Base-by-base conservation (phyloP, 2,888 invertebrate genomes). In the Sinelater perroti region DNA sequence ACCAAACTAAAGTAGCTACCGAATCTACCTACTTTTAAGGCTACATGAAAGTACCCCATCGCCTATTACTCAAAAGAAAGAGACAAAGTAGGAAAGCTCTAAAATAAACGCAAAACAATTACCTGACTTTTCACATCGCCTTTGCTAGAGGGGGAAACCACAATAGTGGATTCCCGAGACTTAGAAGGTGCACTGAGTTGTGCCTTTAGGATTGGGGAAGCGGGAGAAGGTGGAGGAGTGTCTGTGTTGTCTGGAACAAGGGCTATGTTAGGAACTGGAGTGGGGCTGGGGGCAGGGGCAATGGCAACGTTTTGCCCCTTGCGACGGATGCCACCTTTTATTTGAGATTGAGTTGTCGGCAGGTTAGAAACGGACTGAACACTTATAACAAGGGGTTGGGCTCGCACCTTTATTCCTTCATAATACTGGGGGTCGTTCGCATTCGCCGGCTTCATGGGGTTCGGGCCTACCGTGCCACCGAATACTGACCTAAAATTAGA, bases 181-280 rank as follows among this genome's bases (percentile, higher is more conserved):
- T 83, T 82, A 56, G 85, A 83, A 63, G 88, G 87, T 66, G 87
- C 86, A 68, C 91, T 91, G 68, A 92, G 81, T 78, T 92, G 91
- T 67, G 92, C 92, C 81, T 93, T 91, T 67, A 93, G 81, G 74
- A 93, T 93, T 6, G 91, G 90, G 35, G 91, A 91, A 21, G 88
- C 83, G 36, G 89, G 89, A 65, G 87, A 85, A 77, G 76, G 70
- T 64, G 76, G 78, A 59, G 73, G 71, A 58, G 67, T 72, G 66
- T 68, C 70, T 17, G 65, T 60, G 51, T 60, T 63, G 51, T 67
- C 65, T 52, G 63, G 62, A 47, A 61, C 58, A 10, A 63, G 56
- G 18, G 64, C 61, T 40, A 65, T 62, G 36, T 62, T 61, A 56
- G 62, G 56, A 40, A 60, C 42, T 35, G 60, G 42, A 31, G 44